Conservation (phyloP, 2,797 vertebrate species). For the Anniella stebbinsi region DNA sequence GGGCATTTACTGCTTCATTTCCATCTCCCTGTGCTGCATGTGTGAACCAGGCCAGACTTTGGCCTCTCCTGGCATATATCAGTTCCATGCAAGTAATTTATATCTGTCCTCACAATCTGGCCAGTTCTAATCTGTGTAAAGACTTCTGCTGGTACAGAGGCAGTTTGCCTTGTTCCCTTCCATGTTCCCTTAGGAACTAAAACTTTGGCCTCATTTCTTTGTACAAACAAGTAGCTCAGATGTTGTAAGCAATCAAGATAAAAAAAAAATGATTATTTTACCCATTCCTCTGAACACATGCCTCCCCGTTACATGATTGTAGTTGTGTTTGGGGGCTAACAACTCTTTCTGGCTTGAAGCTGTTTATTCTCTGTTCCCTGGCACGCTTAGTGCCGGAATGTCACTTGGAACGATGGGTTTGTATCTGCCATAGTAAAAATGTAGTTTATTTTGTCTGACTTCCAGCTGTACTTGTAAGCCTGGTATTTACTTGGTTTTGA, state of each 20-base stretch:
- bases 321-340: conserved; percentile 21
- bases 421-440: conserved; percentile 49
- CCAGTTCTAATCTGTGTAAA: neutral
- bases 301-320: conserved; percentile 5
- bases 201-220: neutral
- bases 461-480: conserved; percentile 62
- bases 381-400: conserved; percentile 20
- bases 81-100: neutral
- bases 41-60: neutral
- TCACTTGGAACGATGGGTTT: conserved; percentile 57
- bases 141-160: conserved; percentile 4
- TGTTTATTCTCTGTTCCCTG: conserved; percentile 56
- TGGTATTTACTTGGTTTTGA: conserved; percentile 64
- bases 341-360: conserved; percentile 57
- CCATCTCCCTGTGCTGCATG: neutral
- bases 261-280: conserved; percentile 33
- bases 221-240: conserved; percentile 26
- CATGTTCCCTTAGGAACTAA: fast-evolving
- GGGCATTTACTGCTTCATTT: neutral
- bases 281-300: conserved; percentile 21
- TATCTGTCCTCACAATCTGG: conserved; percentile 19
- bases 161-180: neutral
- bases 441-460: conserved; percentile 57
- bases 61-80: neutral
- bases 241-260: conserved; percentile 35